Evolutionary conservation across 2,113 vertebrate species (phyloP).

Genomic region (Narcine bancroftii): DNA sequence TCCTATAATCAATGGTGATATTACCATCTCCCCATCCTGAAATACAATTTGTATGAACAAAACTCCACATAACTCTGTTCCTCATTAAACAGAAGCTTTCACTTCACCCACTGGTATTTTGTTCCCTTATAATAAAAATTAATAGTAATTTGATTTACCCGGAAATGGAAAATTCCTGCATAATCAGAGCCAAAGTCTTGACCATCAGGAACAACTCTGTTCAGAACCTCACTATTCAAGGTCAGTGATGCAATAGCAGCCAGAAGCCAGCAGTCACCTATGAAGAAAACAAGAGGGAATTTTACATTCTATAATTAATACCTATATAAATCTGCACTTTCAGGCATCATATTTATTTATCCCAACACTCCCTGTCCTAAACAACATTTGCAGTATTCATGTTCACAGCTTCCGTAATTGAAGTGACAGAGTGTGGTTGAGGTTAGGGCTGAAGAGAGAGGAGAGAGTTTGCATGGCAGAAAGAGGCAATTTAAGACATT

Average conservation of each 20-base stretch:
- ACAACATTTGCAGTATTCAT: not conserved
- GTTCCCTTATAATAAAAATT: not conserved
- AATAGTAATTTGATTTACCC: slow-evolving; percentile 46
- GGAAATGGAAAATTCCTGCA: slow-evolving; percentile 65
- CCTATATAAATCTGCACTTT: not conserved
- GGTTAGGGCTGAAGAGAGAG: not conserved
- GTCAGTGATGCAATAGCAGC: slow-evolving; percentile 67
- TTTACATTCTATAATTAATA: not conserved
- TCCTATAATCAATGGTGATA: too few species aligned
- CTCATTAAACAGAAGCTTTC: not conserved
- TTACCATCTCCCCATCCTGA: not conserved
- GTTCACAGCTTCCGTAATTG: not conserved
- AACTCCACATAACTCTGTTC: not conserved
- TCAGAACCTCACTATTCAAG: slow-evolving; percentile 54
- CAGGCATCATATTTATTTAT: not conserved
- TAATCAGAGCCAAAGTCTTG: slow-evolving; percentile 54
- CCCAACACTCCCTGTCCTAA: not conserved
- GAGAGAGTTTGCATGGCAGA: not conserved
- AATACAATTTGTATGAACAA: not conserved
- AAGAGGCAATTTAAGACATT: not conserved
- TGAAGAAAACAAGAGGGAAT: slow-evolving; percentile 1
- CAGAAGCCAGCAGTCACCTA: slow-evolving; percentile 67
- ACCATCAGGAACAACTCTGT: slow-evolving; percentile 53
- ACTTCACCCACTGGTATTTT: too few species aligned
- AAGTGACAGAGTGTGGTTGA: not conserved